A percentile compares a stretch with the other conserved stretches of the same genome.
Conservation (phyloP, 2,113 vertebrate species). For the Chaenogobius annularis region DNA sequence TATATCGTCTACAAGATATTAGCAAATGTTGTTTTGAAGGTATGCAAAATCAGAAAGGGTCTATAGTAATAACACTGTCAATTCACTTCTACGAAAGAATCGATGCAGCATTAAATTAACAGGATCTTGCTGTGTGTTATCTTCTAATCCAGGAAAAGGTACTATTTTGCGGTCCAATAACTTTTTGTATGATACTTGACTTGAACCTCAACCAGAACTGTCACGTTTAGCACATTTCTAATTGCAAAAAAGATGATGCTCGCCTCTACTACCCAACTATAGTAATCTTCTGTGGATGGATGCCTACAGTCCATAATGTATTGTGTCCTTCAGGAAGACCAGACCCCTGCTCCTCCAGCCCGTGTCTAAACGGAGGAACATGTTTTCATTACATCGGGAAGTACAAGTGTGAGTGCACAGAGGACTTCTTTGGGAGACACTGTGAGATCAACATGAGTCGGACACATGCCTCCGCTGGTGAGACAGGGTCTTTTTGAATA, state of each 20-base stretch:
- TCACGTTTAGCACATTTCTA: too few relatives aligned
- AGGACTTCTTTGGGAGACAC: slow-evolving; percentile 84
- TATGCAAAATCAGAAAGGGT: too few relatives aligned
- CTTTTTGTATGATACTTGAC: too few relatives aligned
- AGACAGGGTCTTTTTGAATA: background rate
- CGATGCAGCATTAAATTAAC: too few relatives aligned
- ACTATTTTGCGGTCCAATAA: too few relatives aligned
- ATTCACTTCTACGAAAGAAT: too few relatives aligned
- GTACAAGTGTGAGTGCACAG: slow-evolving; percentile 95
- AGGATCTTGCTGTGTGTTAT: too few relatives aligned
- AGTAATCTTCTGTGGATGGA: background rate
- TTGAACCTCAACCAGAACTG: too few relatives aligned
- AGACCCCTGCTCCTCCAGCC: slow-evolving; percentile 91
- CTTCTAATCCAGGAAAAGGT: too few relatives aligned
- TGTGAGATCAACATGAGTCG: slow-evolving; percentile 83
- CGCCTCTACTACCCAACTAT: too few relatives aligned
- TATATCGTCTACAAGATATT: background rate
- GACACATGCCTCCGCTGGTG: slow-evolving; percentile 54
- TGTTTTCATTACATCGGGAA: slow-evolving; percentile 99
- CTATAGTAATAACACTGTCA: too few relatives aligned
- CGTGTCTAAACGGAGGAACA: slow-evolving; percentile 92
- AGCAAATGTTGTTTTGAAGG: background rate
- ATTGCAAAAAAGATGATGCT: too few relatives aligned
- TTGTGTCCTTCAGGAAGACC: slow-evolving; percentile 84
- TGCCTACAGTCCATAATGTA: slow-evolving; percentile 12